Conservation (phyloP, 2,888 invertebrate genomes). For the Gryllus longicercus region DNA sequence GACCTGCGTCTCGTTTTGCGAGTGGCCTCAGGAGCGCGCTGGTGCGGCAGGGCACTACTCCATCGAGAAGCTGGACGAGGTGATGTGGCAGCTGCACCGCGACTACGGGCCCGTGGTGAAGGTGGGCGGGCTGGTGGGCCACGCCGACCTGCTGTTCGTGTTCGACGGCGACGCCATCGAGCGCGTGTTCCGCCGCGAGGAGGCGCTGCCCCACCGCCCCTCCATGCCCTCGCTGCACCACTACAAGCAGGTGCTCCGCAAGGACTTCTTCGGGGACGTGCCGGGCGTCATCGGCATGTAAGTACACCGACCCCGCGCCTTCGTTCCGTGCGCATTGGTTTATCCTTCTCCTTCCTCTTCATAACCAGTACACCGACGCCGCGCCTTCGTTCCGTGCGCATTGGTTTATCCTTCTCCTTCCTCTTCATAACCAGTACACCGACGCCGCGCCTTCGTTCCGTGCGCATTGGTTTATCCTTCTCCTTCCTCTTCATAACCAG, state of each 20-base stretch:
- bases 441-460: no score
- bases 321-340: no score
- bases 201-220: conserved; percentile 65
- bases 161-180: conserved; percentile 71
- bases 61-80: conserved; percentile 57
- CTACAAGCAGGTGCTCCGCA: conserved; percentile 65
- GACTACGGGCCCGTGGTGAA: conserved; percentile 60
- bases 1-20: no score
- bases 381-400: no score
- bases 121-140: conserved; percentile 69
- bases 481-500: no score
- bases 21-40: no score
- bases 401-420: no score
- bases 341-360: no score
- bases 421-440: no score
- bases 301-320: conserved; percentile 45
- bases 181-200: conserved; percentile 66
- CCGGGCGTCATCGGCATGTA: conserved; percentile 74
- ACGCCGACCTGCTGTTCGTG: conserved; percentile 70
- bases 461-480: no score
- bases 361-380: no score
- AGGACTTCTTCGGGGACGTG: conserved; percentile 67
- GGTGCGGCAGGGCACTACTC: conserved; percentile 53
- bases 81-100: conserved; percentile 56
- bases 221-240: conserved; percentile 70